Percentiles rank a stretch among this genome's conserved stretches.
phyloP scores from a whole-genome alignment of 2,888 invertebrate genomes.

The Plemyria rubiginata region DNA sequence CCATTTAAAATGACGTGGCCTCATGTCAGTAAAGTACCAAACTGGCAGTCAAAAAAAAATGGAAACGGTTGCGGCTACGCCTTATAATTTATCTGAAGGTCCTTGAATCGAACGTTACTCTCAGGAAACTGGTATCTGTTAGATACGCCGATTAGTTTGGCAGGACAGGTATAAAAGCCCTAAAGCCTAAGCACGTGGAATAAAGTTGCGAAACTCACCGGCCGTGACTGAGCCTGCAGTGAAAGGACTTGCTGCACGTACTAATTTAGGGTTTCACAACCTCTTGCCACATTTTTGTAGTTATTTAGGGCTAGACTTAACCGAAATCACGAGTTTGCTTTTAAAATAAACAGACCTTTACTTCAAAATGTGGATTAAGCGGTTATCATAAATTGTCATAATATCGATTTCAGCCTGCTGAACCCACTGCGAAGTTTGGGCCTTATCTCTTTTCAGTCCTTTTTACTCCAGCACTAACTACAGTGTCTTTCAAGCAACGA shows the following conservation, averaged over 20 bases:
- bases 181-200: conserved; percentile 26
- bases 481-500: no score
- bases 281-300: conserved; percentile 29
- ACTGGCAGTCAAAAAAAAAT: no score
- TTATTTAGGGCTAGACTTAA: conserved; percentile 21
- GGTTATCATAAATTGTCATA: no score
- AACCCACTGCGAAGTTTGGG: no score
- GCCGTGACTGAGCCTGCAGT: conserved; percentile 32
- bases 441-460: no score
- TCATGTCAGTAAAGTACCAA: no score
- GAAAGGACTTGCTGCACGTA: conserved; percentile 26
- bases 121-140: background rate
- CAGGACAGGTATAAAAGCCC: conserved; percentile 17
- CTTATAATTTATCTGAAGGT: background rate
- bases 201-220: conserved; percentile 26
- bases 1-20: no score
- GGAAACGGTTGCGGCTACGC: no score
- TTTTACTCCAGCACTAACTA: no score
- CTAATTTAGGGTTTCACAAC: conserved; percentile 32
- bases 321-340: conserved; percentile 1
- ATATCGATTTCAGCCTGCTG: no score
- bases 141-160: background rate
- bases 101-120: background rate
- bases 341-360: background rate
- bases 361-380: no score